phyloP scores from a whole-genome alignment of 2,797 vertebrate species.

The Anisognathus igniventris region DNA sequence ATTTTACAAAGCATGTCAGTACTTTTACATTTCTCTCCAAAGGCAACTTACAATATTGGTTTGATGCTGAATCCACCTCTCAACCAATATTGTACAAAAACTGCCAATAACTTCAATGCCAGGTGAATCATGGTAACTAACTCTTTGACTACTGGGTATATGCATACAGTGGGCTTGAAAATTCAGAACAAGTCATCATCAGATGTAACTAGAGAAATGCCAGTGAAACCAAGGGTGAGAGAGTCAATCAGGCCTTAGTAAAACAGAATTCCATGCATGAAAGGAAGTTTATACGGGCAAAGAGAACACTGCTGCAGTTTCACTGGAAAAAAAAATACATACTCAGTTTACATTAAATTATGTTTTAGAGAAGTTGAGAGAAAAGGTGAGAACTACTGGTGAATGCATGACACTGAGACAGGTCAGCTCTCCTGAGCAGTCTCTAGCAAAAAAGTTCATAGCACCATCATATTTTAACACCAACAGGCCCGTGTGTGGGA shows the following conservation, averaged over 20 bases:
- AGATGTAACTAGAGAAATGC: not conserved
- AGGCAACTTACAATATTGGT: not conserved
- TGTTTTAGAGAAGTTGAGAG: not conserved
- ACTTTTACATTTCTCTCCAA: not conserved
- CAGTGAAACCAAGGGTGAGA: not conserved
- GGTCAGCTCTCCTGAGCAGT: not conserved
- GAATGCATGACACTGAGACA: not conserved
- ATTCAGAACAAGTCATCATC: not conserved
- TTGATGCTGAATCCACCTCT: not conserved
- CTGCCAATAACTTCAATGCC: not conserved
- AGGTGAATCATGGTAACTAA: not conserved
- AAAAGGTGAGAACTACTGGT: not conserved
- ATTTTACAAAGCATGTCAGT: not conserved
- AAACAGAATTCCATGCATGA: not conserved
- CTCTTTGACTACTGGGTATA: not conserved
- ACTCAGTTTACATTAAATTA: not conserved
- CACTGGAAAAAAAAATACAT: not conserved
- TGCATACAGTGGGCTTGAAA: not conserved
- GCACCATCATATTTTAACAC: not conserved
- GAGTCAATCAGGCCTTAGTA: not conserved
- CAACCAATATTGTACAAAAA: not conserved
- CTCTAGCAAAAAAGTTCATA: not conserved
- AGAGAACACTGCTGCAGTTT: not conserved
- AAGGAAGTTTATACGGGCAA: not conserved
- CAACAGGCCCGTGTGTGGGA: not conserved